Evolutionary conservation across 2,113 vertebrate species (phyloP).

Genomic region (Eclectus roratus): DNA sequence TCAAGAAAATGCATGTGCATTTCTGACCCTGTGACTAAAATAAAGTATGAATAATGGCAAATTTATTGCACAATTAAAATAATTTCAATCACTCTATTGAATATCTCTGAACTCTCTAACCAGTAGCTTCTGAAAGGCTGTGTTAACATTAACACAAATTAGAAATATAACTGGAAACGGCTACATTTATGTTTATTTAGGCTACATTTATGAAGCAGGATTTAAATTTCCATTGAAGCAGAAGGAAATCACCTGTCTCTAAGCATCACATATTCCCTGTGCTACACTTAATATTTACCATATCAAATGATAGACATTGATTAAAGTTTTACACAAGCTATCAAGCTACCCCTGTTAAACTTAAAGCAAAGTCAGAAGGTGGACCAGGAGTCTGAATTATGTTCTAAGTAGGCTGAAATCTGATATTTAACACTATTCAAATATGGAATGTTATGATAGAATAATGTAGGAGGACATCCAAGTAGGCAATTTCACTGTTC

Average conservation of each 20-base stretch:
- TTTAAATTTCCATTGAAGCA: background rate
- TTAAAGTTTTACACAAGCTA: background rate
- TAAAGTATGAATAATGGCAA: background rate
- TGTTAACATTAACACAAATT: background rate
- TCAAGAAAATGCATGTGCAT: background rate
- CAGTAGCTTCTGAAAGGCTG: background rate
- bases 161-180: background rate
- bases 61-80: background rate
- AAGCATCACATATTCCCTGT: background rate
- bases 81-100: background rate
- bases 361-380: background rate
- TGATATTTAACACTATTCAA: background rate
- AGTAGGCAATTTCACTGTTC: background rate
- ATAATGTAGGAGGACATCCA: background rate
- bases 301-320: background rate
- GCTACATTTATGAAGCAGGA: background rate
- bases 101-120: background rate
- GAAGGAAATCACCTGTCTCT: background rate
- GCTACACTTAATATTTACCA: background rate
- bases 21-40: background rate
- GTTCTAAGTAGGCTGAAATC: background rate
- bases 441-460: background rate
- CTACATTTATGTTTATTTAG: background rate
- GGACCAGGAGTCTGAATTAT: background rate
- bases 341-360: background rate